Conservation (phyloP, 2,888 invertebrate genomes). For the Mylabris sibirica region DNA sequence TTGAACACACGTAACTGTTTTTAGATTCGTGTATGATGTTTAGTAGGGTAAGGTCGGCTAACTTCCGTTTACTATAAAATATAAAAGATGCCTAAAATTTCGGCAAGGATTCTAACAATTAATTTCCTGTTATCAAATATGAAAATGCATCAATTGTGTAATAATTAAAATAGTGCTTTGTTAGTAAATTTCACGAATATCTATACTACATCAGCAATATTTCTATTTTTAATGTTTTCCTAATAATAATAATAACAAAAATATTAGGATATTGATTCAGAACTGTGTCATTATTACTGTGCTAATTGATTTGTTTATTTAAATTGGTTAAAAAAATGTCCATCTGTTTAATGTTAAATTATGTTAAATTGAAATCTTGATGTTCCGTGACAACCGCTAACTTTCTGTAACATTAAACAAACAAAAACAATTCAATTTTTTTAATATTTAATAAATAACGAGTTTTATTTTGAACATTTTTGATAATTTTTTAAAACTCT, state of each 20-base stretch:
- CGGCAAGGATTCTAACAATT: neutral
- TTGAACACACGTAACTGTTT: slow-evolving; percentile 44
- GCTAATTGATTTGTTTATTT: neutral
- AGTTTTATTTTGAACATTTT: slow-evolving; percentile 18
- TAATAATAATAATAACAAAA: neutral
- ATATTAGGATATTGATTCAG: neutral
- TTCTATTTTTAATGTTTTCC: neutral
- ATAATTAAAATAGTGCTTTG: neutral
- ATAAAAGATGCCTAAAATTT: neutral
- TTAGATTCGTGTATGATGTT: slow-evolving; percentile 43
- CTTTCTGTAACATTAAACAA: neutral
- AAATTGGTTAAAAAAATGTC: neutral
- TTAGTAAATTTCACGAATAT: neutral
- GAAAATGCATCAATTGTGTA: neutral
- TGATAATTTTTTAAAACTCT: neutral
- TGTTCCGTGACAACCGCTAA: slow-evolving; percentile 27
- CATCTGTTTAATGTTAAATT: slow-evolving; percentile 14
- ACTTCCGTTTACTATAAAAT: slow-evolving; percentile 39
- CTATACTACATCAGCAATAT: neutral
- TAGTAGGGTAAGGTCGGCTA: slow-evolving; percentile 47
- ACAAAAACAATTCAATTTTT: slow-evolving; percentile 8
- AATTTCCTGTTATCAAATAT: neutral
- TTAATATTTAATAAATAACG: neutral
- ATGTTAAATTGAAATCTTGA: slow-evolving; percentile 16
- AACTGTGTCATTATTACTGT: neutral